Conservation (phyloP, 1,140 invertebrate genomes). For the Macrobrachium rosenbergii region DNA sequence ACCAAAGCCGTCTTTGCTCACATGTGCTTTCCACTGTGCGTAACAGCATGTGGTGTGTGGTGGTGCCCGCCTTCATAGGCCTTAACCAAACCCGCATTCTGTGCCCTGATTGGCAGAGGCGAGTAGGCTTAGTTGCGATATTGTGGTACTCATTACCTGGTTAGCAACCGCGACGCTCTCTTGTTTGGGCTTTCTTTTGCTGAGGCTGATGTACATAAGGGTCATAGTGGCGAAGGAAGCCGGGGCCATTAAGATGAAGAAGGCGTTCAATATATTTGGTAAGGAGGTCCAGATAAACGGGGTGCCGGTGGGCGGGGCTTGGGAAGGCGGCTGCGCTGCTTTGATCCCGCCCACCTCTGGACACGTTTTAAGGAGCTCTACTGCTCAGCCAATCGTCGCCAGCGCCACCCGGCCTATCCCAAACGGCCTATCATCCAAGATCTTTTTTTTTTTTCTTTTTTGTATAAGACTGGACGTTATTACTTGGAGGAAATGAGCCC, state of each 20-base stretch:
- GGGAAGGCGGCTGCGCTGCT: constrained; percentile 36
- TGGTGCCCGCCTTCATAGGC: constrained; percentile 50
- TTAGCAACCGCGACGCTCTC: constrained; percentile 5
- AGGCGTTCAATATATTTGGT: constrained; percentile 65
- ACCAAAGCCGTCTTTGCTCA: constrained; percentile 34
- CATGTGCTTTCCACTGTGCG: constrained; percentile 48
- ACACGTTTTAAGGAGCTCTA: constrained; percentile 40
- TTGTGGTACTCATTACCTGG: constrained; percentile 26
- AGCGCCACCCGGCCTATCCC: constrained; percentile 57
- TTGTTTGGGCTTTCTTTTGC: constrained; percentile 32
- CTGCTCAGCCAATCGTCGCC: constrained; percentile 56
- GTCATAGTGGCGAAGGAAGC: constrained; percentile 60
- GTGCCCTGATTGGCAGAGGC: constrained; percentile 57
- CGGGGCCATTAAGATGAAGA: constrained; percentile 65
- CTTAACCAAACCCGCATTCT: constrained; percentile 43
- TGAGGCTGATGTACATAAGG: constrained; percentile 56
- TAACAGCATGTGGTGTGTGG: constrained; percentile 43
- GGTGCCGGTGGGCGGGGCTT: constrained; percentile 51
- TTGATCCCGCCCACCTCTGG: constrained; percentile 49
- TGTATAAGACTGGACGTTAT: constrained; percentile 56
- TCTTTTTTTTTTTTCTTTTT: constrained; percentile 49
- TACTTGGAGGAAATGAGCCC: constrained; percentile 58
- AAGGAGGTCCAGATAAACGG: constrained; percentile 57
- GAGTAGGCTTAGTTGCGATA: constrained; percentile 53
- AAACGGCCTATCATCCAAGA: constrained; percentile 47